phyloP scores from a whole-genome alignment of 2,888 invertebrate species.

The Calameuta pallipes region DNA sequence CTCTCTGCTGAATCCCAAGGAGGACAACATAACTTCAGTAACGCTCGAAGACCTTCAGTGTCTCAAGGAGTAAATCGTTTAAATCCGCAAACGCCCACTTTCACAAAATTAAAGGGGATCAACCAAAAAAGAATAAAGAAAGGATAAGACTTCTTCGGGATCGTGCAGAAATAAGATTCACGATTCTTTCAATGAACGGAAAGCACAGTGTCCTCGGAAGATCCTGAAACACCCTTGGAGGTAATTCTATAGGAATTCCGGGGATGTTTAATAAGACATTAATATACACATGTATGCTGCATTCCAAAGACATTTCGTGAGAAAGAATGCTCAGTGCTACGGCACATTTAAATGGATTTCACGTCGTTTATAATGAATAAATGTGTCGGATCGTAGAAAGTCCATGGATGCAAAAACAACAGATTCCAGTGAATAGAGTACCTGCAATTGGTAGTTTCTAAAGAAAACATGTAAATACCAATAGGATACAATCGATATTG shows the following conservation, averaged over 20 bases:
- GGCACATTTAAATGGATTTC: not conserved
- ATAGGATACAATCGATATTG: not conserved
- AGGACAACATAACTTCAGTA: slow-evolving; percentile 34
- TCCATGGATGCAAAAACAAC: not conserved
- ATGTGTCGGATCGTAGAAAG: not conserved
- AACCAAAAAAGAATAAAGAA: not conserved
- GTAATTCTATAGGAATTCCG: not conserved
- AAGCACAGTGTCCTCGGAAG: not conserved
- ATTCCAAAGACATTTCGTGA: not conserved
- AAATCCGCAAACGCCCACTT: slow-evolving; percentile 3
- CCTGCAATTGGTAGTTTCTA: not conserved
- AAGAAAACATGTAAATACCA: not conserved
- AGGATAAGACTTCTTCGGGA: not conserved
- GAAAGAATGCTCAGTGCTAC: not conserved
- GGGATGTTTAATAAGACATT: not conserved
- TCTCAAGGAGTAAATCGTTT: slow-evolving; percentile 34
- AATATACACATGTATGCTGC: not conserved
- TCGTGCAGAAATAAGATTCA: not conserved
- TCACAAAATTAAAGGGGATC: not conserved
- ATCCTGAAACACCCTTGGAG: not conserved
- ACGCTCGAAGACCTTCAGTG: slow-evolving; percentile 34
- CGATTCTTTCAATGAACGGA: not conserved
- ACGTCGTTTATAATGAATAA: not conserved
- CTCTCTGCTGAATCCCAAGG: slow-evolving; percentile 55
- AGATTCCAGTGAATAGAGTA: not conserved